Evolutionary conservation across 2,888 invertebrate species (phyloP).

Genomic region (Platycheirus albimanus): DNA sequence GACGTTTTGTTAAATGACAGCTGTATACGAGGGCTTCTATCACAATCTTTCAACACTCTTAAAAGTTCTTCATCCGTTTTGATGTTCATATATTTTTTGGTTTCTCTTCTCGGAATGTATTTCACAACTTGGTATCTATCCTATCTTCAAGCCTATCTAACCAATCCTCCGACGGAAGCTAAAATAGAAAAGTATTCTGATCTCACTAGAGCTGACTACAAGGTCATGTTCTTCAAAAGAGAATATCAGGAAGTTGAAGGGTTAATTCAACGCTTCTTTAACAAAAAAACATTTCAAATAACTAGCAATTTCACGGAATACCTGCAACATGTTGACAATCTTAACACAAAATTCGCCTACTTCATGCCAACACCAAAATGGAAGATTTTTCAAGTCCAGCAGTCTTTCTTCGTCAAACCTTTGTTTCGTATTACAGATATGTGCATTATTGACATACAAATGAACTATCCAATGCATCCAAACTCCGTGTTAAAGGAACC

Average conservation of each 20-base stretch:
- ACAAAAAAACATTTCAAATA: background rate
- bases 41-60: slow-evolving; percentile 21
- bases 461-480: slow-evolving; percentile 10
- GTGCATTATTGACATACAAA: slow-evolving; percentile 12
- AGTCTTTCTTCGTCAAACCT: slow-evolving; percentile 19
- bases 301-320: background rate
- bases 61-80: slow-evolving; percentile 3
- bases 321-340: background rate
- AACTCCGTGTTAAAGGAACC: slow-evolving; percentile 27
- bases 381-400: slow-evolving; percentile 10
- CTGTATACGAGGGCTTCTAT: slow-evolving; percentile 32
- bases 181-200: slow-evolving; percentile 2
- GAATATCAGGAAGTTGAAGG: background rate
- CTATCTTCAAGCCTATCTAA: slow-evolving; percentile 38
- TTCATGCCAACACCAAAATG: slow-evolving; percentile 8
- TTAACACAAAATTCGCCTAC: slow-evolving; percentile 15
- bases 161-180: slow-evolving; percentile 10
- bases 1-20: slow-evolving; percentile 16
- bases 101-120: slow-evolving; percentile 37
- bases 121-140: slow-evolving; percentile 31
- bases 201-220: background rate
- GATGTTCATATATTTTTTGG: slow-evolving; percentile 27
- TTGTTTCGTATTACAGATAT: slow-evolving; percentile 15
- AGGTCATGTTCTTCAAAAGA: background rate
- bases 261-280: background rate